Base-by-base conservation (phyloP, 2,888 invertebrate genomes). In the Cephus rjabovi region DNA sequence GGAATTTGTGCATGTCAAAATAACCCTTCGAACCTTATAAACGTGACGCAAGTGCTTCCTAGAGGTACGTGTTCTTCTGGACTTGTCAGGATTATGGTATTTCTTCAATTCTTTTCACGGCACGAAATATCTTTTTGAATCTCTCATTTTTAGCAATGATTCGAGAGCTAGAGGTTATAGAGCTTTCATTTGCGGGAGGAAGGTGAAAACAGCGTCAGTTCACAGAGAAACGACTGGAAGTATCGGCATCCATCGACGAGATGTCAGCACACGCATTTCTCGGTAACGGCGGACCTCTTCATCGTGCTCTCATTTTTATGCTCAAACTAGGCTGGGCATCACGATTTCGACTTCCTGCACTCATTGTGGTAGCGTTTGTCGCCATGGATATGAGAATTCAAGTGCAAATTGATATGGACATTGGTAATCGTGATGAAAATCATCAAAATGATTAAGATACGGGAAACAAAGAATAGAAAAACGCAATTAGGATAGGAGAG, bases 271-370 rank as follows among this genome's bases (percentile, higher is more conserved):
- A 86, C 69, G 81, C 86, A 74, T 88, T 90, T 73, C 80, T 91
- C n/a, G 88, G 88, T 73, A 87, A 81, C n/a, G 89, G 90, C 12
- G 90, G 93, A 81, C 92, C 85, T 87, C 92, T 84, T 85, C 92
- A 89, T 90, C 92, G 92, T 81, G 91, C 93, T 23, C 92, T 96
- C 80, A 89, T 95, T 76, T 96, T 96, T 89, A 93, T 96, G 83
- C 93, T 96, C 69, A 94, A 95, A 82, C 92, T 96, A 83, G 96
- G 95, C 3, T 96, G 95, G 95, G 94, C 94, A 81, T 94, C 95
- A 74, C 93, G 95, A 70, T 92, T 95, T 80, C 93, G 95, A 75
- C 92, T 96, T 75, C 96, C 96, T 0, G 92, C 95, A 69, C 91
- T 96, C 15, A 93, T 95, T 74, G 93, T 95, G 12, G 93, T 95